Evolutionary conservation across 2,797 vertebrate genomes (phyloP), one percentile per base, ranked within the genome.

Genomic region (Acrossocheilus fasciatus): DNA sequence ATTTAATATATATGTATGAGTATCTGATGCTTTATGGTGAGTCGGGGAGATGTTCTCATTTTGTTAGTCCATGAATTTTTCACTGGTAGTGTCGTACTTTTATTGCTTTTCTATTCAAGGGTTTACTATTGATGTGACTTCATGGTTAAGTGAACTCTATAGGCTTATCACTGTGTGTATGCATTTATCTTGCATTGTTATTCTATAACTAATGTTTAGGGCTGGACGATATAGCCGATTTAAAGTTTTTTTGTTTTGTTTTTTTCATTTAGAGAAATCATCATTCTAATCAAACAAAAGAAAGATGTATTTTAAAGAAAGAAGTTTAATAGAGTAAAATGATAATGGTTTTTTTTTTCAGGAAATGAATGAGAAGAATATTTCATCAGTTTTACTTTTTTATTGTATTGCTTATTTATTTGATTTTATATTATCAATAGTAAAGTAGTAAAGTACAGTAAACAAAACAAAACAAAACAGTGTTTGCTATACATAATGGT

Each of bases 1-100:
- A 88, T 89, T 91, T 87, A 89, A 89, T 90, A 89, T 89, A 88
- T 87, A 86, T 90, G 87, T 90, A 86, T 90, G 88, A 89, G 83
- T 50, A 75, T 76, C 85, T 84, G 81, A 84, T 83, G 57, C 86
- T 84, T 87, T 86, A 77, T 57, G 68, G 47, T 45, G 34, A 72
- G 69, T 72, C 50, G n/a, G 59, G 30, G 54, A 39, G 52, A 57
- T 73, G 69, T 73, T 62, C 52, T 83, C 52, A 54, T 73, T 52
- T 43, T 87, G 81, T 72, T 57, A 64, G 80, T 36, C 41, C 34
- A 57, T 72, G 73, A 77, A 70, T 83, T 57, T 54, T 77, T 85
- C 23, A 76, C 45, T 18, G 43, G 47, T 41, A 72, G 70, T 50
- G 41, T 62, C 73, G 36, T 52, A 57, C 14, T 50, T 76, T 78